Evolutionary conservation across 2,888 invertebrate species (phyloP).

Genomic region (Chloromyia formosa): DNA sequence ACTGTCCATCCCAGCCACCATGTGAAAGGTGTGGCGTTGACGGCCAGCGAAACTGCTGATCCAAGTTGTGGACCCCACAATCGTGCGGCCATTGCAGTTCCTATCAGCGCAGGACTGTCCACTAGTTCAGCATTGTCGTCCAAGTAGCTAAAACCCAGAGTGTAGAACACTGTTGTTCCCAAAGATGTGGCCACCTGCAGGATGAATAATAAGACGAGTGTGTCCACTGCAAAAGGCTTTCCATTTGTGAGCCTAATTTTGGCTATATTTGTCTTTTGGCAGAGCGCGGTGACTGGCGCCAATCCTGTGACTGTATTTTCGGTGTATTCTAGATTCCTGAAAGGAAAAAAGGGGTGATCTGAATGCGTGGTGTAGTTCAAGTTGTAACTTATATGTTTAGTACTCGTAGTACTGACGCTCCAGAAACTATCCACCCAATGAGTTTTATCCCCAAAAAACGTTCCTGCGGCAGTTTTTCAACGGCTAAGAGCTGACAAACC

Average conservation of each 20-base stretch:
- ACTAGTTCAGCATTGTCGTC: constrained; percentile 69
- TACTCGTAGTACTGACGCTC: constrained; percentile 51
- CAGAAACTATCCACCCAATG: no score
- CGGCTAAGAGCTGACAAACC: no score
- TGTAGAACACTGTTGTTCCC: constrained; percentile 65
- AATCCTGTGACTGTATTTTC: background rate
- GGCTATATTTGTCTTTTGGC: constrained; percentile 43
- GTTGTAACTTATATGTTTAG: constrained; percentile 51
- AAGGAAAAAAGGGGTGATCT: no score
- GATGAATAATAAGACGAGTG: constrained; percentile 64
- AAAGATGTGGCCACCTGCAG: constrained; percentile 66
- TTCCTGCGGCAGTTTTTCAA: no score
- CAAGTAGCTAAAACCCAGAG: constrained; percentile 69
- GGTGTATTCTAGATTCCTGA: background rate
- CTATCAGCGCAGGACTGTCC: constrained; percentile 66
- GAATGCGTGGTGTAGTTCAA: background rate
- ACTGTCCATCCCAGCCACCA: constrained; percentile 68
- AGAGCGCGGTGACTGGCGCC: constrained; percentile 48
- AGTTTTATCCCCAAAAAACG: no score
- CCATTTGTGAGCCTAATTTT: constrained; percentile 37
- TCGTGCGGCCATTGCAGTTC: constrained; percentile 59
- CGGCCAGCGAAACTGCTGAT: constrained; percentile 59
- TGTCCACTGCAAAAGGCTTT: constrained; percentile 57
- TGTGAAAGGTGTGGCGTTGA: constrained; percentile 55
- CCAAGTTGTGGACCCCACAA: constrained; percentile 62